These are phyloP conservation scores for Brachionus rubens DNA, from an alignment of 1,140 invertebrate species.

Conservation along the genomic window DNA sequence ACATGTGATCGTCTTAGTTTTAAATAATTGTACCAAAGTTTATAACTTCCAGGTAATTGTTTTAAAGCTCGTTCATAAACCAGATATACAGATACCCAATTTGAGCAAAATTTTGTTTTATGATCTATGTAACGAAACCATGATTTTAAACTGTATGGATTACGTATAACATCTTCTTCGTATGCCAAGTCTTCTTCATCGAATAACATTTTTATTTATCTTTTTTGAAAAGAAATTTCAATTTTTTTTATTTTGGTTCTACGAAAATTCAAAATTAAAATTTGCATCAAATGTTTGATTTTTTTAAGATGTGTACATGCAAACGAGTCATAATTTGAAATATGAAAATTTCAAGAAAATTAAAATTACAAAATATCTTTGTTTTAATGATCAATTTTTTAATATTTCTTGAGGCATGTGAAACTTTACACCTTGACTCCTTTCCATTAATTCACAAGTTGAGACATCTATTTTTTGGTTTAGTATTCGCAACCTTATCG, in stretches of 20 bases:
- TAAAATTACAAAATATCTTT: no score
- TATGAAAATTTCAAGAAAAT: no score
- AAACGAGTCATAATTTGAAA: no score
- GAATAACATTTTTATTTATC: slow-evolving; percentile 4
- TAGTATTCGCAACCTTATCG: no score
- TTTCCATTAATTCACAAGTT: no score
- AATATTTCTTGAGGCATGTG: no score
- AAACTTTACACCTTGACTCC: no score
- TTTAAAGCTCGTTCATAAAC: slow-evolving; percentile 93
- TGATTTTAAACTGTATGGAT: slow-evolving; percentile 93
- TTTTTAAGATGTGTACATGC: no score
- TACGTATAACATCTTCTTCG: slow-evolving; percentile 94
- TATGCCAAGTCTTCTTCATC: slow-evolving; percentile 87
- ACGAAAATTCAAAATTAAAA: no score
- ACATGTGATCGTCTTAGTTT: slow-evolving; percentile 77
- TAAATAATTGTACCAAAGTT: slow-evolving; percentile 94
- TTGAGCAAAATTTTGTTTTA: slow-evolving; percentile 74
- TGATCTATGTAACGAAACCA: slow-evolving; percentile 96
- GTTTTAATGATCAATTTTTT: no score
- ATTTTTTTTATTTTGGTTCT: not conserved
- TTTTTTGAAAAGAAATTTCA: not conserved
- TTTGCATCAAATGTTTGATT: no score
- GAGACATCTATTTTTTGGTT: no score
- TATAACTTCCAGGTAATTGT: slow-evolving; percentile 94
- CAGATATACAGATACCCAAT: slow-evolving; percentile 74